Evolutionary conservation across 2,888 invertebrate species (phyloP), one percentile per base, ranked within the genome.

Genomic region (Myopa testacea): DNA sequence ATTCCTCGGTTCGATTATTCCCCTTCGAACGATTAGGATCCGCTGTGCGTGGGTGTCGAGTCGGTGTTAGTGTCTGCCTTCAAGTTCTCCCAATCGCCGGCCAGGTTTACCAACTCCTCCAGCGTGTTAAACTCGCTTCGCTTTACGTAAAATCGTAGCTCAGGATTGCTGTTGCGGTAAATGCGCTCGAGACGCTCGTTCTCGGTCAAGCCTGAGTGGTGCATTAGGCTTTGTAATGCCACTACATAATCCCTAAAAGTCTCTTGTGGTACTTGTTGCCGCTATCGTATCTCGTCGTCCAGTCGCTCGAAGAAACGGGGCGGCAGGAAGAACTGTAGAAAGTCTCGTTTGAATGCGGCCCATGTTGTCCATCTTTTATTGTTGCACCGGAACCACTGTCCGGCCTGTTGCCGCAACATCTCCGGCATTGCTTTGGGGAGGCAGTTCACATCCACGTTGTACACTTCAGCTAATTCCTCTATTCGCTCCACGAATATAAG

Each of bases 181-280:
- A 78, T 71, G 3, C 71, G 62, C n/a, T 78, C 71, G 8, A 77
- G 58, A n/a, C 71, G 63, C 7, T 77, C 50, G 4, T 34, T 55
- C 34, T 63, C 55, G n/a, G 26, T 26, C 12, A 26, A 70, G 14
- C 55, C 3, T 10, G 34, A 34, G 16, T 65, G 65, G 14, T 65
- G n/a, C 67, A 75, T 75, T 16, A 75, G 5, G 26, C 26, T 26
- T 26, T 26, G 26, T 26, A 26, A 26, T 26, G 26, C 26, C 26
- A 26, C 26, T 26, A 26, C 26, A 26, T 26, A 26, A 2, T 26
- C 26, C 26, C 26, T 26, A 26, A 26, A 26, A 26, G 26, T 26
- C 26, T 26, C 26, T 26, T 26, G 26, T 26, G 26, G 26, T 26
- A 26, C 26, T 26, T 26, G 26, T 12, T 72, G n/a, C 12, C 5